Percentiles rank a stretch among this genome's conserved stretches.
Conservation (phyloP, 2,797 vertebrate genomes). For the Tragopan temminckii region DNA sequence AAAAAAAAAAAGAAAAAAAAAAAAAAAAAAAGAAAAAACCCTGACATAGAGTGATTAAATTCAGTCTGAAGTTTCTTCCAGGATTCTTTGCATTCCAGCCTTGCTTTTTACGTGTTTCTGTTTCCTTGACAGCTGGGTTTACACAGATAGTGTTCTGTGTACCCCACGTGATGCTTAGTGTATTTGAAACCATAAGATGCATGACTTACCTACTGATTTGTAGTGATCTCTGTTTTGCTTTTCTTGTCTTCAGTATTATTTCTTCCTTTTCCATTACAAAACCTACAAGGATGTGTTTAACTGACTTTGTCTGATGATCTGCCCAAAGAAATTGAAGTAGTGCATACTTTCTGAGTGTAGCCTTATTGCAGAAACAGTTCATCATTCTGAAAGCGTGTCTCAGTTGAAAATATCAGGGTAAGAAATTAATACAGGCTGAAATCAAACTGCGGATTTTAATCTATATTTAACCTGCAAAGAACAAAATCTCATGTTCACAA, state of each 20-base stretch:
- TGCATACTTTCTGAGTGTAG: neutral
- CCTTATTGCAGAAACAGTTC: neutral
- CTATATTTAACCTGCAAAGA: slow-evolving; percentile 3
- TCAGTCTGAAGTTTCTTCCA: neutral
- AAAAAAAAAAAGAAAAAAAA: neutral
- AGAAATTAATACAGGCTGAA: slow-evolving; percentile 20
- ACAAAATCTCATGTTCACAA: neutral
- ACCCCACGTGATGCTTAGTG: neutral
- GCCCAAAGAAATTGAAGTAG: neutral
- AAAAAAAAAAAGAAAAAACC: neutral
- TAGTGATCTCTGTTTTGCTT: neutral
- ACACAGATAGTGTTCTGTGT: neutral
- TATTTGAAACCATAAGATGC: neutral
- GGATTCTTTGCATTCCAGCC: neutral
- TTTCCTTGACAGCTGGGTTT: slow-evolving; percentile 13
- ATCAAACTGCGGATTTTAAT: slow-evolving; percentile 10
- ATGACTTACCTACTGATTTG: neutral
- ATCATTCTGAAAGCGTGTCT: neutral
- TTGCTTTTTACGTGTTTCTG: neutral
- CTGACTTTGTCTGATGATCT: neutral
- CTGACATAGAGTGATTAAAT: neutral
- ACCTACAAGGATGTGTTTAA: neutral
- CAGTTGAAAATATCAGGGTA: slow-evolving; percentile 2
- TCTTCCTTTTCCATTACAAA: neutral
- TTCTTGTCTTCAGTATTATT: neutral